Base-by-base conservation (phyloP, 2,113 vertebrate genomes). In the Piaya cayana region DNA sequence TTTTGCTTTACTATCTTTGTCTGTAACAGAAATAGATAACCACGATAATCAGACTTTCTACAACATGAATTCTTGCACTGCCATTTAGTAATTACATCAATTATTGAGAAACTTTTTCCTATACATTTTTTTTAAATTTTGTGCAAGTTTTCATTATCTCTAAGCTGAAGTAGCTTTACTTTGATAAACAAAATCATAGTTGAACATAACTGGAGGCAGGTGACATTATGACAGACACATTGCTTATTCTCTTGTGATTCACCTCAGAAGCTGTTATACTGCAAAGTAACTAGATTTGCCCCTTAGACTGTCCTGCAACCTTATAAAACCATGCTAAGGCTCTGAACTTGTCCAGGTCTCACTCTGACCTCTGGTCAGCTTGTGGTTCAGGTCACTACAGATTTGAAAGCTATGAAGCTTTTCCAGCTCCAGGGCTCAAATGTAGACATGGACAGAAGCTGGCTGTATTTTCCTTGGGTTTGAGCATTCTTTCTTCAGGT, bases 191-290 rank as follows among this genome's bases (percentile, higher is more conserved):
- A 89, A 92, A 74, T 53, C 25, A 42, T 32, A 65, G 63, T 10
- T 18, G 39, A 65, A 56, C 30, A 70, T 19, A 65, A 36, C 8
- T 29, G 2, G 16, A 77, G 12, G 53, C 14, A 65, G 25, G 27
- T 8, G 9, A 65, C 7, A 21, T 15, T 36, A 29, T 19, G 15
- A 67, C 64, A 78, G 14, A 1, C 30, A 52, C 0, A 0, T 15
- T 82, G 1, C 9, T 59, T 75, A 75, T 47, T 52, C 13, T 56
- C 16, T 42, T 88, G 18, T 2, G 2, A 6, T 60, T 81, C 7
- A 10, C 11, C 29, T 76, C 26, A 65, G 39, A 83, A 82, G 39
- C 5, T 49, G 5, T 30, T 67, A 15, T 17, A 58, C 19, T 27
- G 30, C 64, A 50, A 21, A 37, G n/a, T 4, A 82, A 6, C 2